phyloP scores from a whole-genome alignment of 2,113 vertebrate genomes.

The Nesogale talazaci region DNA sequence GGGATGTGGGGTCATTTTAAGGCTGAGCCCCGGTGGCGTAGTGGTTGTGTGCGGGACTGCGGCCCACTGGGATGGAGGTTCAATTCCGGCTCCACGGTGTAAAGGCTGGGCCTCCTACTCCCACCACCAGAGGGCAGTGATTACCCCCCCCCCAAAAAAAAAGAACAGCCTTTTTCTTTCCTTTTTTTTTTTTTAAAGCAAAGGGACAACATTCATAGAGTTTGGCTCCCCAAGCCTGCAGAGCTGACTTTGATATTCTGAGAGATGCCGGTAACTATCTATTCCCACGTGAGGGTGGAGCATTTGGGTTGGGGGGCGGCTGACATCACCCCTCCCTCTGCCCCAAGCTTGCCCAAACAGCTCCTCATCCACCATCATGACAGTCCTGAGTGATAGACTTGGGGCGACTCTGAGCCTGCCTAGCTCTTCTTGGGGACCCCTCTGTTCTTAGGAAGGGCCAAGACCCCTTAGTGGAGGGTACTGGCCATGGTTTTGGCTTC shows the following conservation, averaged over 20 bases:
- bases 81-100: no score
- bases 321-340: no score
- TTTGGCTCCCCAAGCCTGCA: conserved; percentile 85
- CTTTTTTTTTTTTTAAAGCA: conserved; percentile 33
- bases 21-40: no score
- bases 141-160: no score
- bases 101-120: no score
- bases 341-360: neutral
- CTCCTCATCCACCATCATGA: conserved; percentile 5
- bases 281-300: conserved; percentile 28
- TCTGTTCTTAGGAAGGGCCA: neutral
- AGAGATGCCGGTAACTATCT: conserved; percentile 82
- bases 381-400: conserved; percentile 79
- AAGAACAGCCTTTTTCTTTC: conserved; percentile 57
- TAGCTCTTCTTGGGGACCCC: neutral
- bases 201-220: conserved; percentile 82
- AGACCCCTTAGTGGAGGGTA: neutral
- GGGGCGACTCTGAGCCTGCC: neutral
- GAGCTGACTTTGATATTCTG: conserved; percentile 86
- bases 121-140: no score
- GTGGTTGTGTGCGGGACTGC: no score
- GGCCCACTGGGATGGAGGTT: no score
- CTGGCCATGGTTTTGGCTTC: neutral
- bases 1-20: conserved; percentile 72
- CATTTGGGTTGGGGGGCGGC: neutral